Percentiles rank a stretch among this genome's conserved stretches.
These are phyloP conservation scores for Gymnopithys bicolor DNA, from an alignment of 2,797 vertebrate species.

Conservation along the genomic window DNA sequence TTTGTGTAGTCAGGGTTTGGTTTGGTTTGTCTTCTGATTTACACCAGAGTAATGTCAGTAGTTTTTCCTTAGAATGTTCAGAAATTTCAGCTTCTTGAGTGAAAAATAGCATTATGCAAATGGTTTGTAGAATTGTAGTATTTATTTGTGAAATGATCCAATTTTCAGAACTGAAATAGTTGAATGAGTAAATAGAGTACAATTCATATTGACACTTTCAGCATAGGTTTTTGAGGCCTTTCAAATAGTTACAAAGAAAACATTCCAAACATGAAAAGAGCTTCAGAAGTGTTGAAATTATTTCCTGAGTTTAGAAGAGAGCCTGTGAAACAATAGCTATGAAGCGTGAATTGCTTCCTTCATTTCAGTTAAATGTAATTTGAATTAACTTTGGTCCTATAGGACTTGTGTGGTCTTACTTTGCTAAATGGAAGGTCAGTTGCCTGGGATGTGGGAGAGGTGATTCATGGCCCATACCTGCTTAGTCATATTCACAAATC, in stretches of 20 bases:
- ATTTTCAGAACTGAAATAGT: background rate
- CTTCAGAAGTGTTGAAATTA: slow-evolving; percentile 58
- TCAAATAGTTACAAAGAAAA: slow-evolving; percentile 36
- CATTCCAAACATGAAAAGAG: slow-evolving; percentile 31
- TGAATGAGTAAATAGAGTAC: background rate
- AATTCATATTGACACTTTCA: background rate
- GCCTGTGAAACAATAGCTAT: slow-evolving; percentile 53
- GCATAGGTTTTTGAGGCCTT: background rate
- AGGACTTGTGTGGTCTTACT: background rate
- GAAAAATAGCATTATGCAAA: background rate
- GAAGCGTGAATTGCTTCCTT: slow-evolving; percentile 65
- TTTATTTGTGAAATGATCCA: background rate
- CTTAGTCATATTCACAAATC: background rate
- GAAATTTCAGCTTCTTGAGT: background rate
- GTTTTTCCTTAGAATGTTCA: background rate
- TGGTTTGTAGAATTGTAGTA: background rate
- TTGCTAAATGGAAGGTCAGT: background rate
- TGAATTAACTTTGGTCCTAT: background rate
- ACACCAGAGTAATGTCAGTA: background rate
- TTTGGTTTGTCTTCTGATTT: background rate
- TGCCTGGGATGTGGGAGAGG: background rate
- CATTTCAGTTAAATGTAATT: slow-evolving; percentile 29
- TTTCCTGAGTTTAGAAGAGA: slow-evolving; percentile 51
- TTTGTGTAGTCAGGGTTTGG: background rate
- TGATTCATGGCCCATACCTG: background rate